Evolutionary conservation across 2,797 vertebrate species (phyloP), one percentile per base, ranked within the genome.

Genomic region (Taenioides sp.): DNA sequence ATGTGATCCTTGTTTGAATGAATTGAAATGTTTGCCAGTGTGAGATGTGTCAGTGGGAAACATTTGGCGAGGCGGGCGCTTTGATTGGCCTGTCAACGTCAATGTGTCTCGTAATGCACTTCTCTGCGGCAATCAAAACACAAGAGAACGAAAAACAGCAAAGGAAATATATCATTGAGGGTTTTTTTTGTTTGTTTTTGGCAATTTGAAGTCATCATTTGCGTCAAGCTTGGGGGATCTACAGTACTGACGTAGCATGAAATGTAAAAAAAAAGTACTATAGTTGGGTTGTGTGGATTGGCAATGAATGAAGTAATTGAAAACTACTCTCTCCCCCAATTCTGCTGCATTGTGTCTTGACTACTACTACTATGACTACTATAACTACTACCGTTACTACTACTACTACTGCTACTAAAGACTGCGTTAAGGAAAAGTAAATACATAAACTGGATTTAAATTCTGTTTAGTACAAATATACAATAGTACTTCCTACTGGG

Each of bases 1-100:
- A 65, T 25, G 5, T 2, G 37, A 64, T 43, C 20, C n/a, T 34
- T 7, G 40, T 43, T 64, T 54, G 65, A 54, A 52, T 50, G 47
- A 66, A 66, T 18, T 52, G 49, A 50, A 52, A 31, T 67, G 27
- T 55, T 52, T 66, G 65, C 27, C 25, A 28, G 49, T 23, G 50
- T 14, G n/a, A 34, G 65, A 37, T 31, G 52, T 31, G 65, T 52
- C 23, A 11, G 65, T 28, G 5, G 43, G 20, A 52, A 12, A 66
- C 47, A 20, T 20, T 52, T 31, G 47, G 31, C 40, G 9, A 58
- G 64, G 31, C n/a, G 62, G 23, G 22, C n/a, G 40, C 18, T 68
- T 55, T 72, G 62, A 63, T 65, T 20, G 57, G 14, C 4, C 57
- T 50, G 37, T 69, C 50, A 28, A 7, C 28, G 23, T 72, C 22